Evolutionary conservation across 2,888 invertebrate species (phyloP).

Genomic region (Ectemnius continuus): DNA sequence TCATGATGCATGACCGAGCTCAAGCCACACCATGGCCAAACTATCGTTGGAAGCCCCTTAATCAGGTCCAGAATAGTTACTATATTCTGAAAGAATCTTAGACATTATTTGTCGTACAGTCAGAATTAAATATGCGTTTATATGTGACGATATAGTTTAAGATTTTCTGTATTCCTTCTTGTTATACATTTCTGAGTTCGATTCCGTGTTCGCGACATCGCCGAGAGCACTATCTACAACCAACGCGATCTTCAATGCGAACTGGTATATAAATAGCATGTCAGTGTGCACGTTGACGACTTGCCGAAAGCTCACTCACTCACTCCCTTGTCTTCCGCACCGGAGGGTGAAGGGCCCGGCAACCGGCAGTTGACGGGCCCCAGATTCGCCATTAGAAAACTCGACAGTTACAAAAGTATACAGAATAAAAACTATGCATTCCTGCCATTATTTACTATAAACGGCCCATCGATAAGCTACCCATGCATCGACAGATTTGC

Average conservation of each 20-base stretch:
- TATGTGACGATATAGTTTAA: slow-evolving; percentile 68
- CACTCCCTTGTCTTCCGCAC: slow-evolving; percentile 16
- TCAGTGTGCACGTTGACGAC: slow-evolving; percentile 31
- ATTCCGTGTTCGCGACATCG: slow-evolving; percentile 53
- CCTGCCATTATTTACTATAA: slow-evolving; percentile 42
- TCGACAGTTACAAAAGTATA: slow-evolving; percentile 59
- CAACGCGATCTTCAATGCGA: slow-evolving; percentile 21
- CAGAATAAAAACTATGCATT: slow-evolving; percentile 56
- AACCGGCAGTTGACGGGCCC: slow-evolving; percentile 34
- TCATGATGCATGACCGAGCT: slow-evolving; percentile 28
- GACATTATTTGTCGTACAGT: slow-evolving; percentile 67
- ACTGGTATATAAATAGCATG: slow-evolving; percentile 23
- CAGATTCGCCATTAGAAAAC: slow-evolving; percentile 36
- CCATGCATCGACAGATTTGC: slow-evolving; percentile 36
- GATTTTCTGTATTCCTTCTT: slow-evolving; percentile 45
- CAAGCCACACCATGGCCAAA: slow-evolving; percentile 40
- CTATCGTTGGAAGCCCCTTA: slow-evolving; percentile 66
- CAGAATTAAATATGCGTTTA: slow-evolving; percentile 70
- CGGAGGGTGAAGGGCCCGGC: slow-evolving; percentile 34
- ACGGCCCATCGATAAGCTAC: slow-evolving; percentile 50
- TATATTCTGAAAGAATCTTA: slow-evolving; percentile 72
- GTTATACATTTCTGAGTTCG: slow-evolving; percentile 60
- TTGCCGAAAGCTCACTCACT: slow-evolving; percentile 10
- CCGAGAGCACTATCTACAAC: slow-evolving; percentile 40
- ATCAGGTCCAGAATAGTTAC: slow-evolving; percentile 71